phyloP scores from a whole-genome alignment of 2,113 vertebrate genomes.

The Campylomormyrus tamandua region DNA sequence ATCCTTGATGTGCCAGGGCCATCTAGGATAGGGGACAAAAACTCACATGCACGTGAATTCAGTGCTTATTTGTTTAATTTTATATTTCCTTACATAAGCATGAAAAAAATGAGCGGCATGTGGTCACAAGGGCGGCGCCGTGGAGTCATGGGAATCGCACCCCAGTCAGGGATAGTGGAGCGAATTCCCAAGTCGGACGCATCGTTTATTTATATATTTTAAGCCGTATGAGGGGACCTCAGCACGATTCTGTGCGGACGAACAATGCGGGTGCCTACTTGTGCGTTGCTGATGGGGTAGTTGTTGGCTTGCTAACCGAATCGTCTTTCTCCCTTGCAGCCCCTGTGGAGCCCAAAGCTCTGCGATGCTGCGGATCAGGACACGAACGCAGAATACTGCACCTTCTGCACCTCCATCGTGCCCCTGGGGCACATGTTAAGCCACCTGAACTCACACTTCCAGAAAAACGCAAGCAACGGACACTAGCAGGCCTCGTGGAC shows the following conservation, averaged over 20 bases:
- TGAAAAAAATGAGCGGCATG: neutral
- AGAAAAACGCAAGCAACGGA: constrained; percentile 67
- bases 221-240: neutral
- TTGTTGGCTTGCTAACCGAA: constrained; percentile 29
- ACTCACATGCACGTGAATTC: neutral
- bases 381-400: constrained; percentile 70
- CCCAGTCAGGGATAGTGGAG: neutral
- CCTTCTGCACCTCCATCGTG: constrained; percentile 87
- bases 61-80: neutral
- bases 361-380: constrained; percentile 58
- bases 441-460: constrained; percentile 93
- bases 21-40: neutral
- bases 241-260: neutral
- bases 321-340: constrained; percentile 60
- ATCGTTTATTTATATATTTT: neutral
- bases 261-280: neutral
- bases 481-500: constrained; percentile 25
- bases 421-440: constrained; percentile 79
- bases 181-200: neutral
- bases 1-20: neutral
- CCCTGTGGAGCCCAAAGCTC: constrained; percentile 75
- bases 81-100: constrained; percentile 14
- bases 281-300: neutral
- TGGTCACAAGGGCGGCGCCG: neutral
- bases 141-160: neutral